Evolutionary conservation across 2,888 invertebrate species (phyloP).

Genomic region (Tuta absoluta): DNA sequence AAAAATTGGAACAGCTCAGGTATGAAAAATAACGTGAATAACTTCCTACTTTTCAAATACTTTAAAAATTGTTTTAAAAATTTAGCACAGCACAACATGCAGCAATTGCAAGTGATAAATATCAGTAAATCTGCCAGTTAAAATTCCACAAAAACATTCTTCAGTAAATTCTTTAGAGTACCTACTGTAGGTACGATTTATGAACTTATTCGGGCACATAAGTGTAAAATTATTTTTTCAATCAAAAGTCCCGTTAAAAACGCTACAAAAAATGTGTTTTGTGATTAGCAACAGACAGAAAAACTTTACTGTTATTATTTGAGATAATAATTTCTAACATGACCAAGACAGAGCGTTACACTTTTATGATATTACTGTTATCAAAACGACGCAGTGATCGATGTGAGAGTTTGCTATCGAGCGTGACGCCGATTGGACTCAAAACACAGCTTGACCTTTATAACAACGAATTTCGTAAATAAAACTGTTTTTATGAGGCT

Average conservation of each 20-base stretch:
- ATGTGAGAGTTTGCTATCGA: not conserved
- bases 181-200: not conserved
- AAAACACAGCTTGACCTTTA: not conserved
- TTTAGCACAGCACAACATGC: not conserved
- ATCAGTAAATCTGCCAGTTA: not conserved
- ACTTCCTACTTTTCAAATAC: not conserved
- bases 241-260: not conserved
- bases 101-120: not conserved
- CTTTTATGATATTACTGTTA: slow-evolving; percentile 4
- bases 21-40: not conserved
- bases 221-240: not conserved
- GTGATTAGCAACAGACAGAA: not conserved
- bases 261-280: not conserved
- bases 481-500: not conserved
- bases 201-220: too few species aligned
- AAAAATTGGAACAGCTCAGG: not conserved
- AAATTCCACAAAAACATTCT: not conserved
- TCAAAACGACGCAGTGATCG: not conserved
- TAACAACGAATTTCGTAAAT: not conserved
- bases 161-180: not conserved
- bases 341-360: not conserved
- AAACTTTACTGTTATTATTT: not conserved
- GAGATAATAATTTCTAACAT: not conserved
- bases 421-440: slow-evolving; percentile 9
- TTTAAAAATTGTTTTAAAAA: not conserved